Conservation (phyloP, 1,140 invertebrate species). For the Drosophila arizonae region DNA sequence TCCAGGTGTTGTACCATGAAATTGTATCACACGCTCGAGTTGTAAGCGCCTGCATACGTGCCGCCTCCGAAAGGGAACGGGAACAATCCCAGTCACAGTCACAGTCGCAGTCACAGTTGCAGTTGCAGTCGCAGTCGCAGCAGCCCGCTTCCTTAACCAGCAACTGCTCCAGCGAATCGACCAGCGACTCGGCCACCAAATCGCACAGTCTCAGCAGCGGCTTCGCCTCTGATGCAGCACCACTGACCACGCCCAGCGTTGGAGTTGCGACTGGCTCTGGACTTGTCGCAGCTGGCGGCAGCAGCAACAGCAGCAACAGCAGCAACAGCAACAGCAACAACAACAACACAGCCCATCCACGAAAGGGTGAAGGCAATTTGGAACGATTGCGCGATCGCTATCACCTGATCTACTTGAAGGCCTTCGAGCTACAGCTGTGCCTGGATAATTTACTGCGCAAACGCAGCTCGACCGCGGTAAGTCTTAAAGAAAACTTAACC, state of each 20-base stretch:
- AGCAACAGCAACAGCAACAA: constrained; percentile 29
- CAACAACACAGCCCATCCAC: constrained; percentile 35
- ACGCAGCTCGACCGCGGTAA: constrained; percentile 76
- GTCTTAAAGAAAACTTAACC: constrained; percentile 20
- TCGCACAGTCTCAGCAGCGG: constrained; percentile 70
- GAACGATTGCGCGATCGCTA: constrained; percentile 90
- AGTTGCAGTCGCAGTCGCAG: constrained; percentile 56
- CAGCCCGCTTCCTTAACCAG: constrained; percentile 71
- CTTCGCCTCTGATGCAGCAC: constrained; percentile 62
- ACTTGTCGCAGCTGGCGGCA: not conserved
- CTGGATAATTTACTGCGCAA: constrained; percentile 86
- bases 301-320: constrained; percentile 78
- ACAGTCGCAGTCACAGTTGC: constrained; percentile 10
- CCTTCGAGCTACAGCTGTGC: constrained; percentile 94
- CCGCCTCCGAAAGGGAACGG: constrained; percentile 74
- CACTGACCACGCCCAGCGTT: constrained; percentile 19
- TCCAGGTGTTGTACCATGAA: constrained; percentile 88
- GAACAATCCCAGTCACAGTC: constrained; percentile 46
- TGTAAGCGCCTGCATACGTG: constrained; percentile 86
- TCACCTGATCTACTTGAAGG: constrained; percentile 93
- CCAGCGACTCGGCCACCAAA: constrained; percentile 67
- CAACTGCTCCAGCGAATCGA: constrained; percentile 76
- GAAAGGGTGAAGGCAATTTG: constrained; percentile 82
- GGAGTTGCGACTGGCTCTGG: constrained; percentile 14
- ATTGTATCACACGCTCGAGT: constrained; percentile 89